Evolutionary conservation across 1,140 invertebrate genomes (phyloP), one percentile per base, ranked within the genome.

Genomic region (Ostrea edulis): DNA sequence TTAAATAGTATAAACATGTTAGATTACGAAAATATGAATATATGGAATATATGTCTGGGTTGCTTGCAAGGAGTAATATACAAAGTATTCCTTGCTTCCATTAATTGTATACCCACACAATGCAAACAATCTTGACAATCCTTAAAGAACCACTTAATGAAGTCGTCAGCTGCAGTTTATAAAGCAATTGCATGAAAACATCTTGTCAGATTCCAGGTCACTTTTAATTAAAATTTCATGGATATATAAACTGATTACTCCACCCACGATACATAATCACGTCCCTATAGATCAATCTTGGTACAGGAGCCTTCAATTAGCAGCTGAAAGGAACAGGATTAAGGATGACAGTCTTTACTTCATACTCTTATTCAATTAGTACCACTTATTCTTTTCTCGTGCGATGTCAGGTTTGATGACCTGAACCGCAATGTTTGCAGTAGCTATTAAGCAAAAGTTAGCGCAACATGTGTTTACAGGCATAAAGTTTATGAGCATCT

Each of bases 281-380:
- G 5, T 62, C 55, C 55, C 3, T 20, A 62, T 62, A 62, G 20
- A 62, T 20, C 55, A 62, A 20, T 62, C n/a, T 20, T 20, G 7
- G 17, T 20, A 62, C 55, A 62, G 55, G 2, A 62, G 14, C 20
- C 68, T 25, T 77, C 12, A 77, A 77, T 77, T 77, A 77, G 25
- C 14, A 77, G 29, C 68, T 77, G 25, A 77, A 77, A 25, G 29
- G 35, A 35, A 77, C 29, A 77, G 29, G 29, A 77, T 77, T 77
- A 77, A 35, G 29, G 22, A 14, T 77, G 68, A 25, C 68, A 77
- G 68, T 3, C 22, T 77, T 35, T 29, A 35, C 29, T 77, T 35
- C 68, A 44, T 77, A 25, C 68, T 35, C 68, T 77, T 77, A 77
- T 77, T 77, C 68, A 77, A 77, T 77, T 77, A 4, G 68, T 17